Evolutionary conservation across 30 jellyfish, hydroid and myxozoan species (phyloP).

Genomic region (Hydractinia symbiolongicarpus): DNA sequence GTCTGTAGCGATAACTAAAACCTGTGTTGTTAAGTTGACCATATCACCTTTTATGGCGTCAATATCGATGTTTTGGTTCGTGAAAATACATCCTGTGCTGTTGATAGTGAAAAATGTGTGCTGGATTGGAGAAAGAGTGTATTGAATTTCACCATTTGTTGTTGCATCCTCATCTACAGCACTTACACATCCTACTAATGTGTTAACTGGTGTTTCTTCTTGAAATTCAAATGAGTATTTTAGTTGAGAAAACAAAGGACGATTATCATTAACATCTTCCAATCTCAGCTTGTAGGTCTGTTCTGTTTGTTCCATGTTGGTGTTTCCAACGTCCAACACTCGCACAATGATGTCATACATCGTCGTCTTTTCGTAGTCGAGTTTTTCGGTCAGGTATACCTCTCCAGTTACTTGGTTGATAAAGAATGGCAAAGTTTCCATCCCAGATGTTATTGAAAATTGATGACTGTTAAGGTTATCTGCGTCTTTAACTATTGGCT

Average conservation of each 20-base stretch:
- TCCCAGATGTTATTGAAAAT: neutral
- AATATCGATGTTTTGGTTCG: slow-evolving; percentile 7
- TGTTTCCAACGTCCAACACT: neutral
- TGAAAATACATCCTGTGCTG: neutral
- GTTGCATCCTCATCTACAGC: neutral
- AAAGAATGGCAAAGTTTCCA: neutral
- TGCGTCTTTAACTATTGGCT: neutral
- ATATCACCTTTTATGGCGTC: slow-evolving; percentile 27
- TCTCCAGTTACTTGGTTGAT: neutral
- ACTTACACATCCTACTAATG: neutral
- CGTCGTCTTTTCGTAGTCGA: neutral
- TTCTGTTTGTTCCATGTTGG: neutral
- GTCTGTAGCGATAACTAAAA: slow-evolving; percentile 60
- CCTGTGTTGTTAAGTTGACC: slow-evolving; percentile 43
- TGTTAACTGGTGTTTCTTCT: slow-evolving; percentile 20
- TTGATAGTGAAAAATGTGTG: slow-evolving; percentile 24
- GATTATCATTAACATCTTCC: slow-evolving; percentile 67
- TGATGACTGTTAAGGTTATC: neutral
- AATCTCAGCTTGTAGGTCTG: slow-evolving; percentile 17
- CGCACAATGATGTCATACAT: neutral
- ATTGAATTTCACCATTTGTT: slow-evolving; percentile 12
- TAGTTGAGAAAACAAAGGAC: slow-evolving; percentile 37
- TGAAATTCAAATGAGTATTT: slow-evolving; percentile 46
- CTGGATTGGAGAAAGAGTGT: slow-evolving; percentile 40
- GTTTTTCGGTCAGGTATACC: neutral